Evolutionary conservation across 2,113 vertebrate genomes (phyloP).

Genomic region (Cricetomys ansorgei): DNA sequence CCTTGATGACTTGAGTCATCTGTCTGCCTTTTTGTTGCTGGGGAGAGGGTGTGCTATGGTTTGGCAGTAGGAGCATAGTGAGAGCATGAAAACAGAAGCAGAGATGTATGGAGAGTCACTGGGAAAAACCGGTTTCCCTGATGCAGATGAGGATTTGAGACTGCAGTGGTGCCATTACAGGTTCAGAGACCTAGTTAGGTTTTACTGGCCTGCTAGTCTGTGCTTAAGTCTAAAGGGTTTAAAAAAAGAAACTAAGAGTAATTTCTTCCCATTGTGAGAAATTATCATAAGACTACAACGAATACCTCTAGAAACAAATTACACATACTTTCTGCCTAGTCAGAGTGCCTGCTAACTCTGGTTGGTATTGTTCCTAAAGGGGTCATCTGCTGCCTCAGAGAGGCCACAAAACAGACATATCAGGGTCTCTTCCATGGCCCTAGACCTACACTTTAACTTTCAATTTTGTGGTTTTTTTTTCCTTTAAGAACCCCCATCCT

Average conservation of each 20-base stretch:
- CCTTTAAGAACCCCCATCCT: not conserved
- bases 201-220: not conserved
- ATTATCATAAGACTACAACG: conserved; percentile 57
- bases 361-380: not conserved
- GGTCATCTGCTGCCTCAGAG: not conserved
- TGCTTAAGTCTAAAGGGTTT: not conserved
- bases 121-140: not conserved
- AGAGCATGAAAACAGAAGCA: not conserved
- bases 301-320: conserved; percentile 54
- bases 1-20: not conserved
- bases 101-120: not conserved
- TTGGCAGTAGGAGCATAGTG: not conserved
- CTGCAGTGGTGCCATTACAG: not conserved
- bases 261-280: conserved; percentile 58
- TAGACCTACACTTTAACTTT: not conserved
- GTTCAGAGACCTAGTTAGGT: not conserved
- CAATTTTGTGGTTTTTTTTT: not conserved
- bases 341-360: not conserved
- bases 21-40: not conserved
- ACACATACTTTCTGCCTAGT: conserved; percentile 19
- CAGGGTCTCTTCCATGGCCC: not conserved
- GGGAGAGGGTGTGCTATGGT: not conserved
- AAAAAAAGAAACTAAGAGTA: conserved; percentile 25
- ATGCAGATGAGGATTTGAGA: not conserved
- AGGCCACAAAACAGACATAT: not conserved